Conservation (phyloP, 2,888 invertebrate genomes). For the Agrochola lota region DNA sequence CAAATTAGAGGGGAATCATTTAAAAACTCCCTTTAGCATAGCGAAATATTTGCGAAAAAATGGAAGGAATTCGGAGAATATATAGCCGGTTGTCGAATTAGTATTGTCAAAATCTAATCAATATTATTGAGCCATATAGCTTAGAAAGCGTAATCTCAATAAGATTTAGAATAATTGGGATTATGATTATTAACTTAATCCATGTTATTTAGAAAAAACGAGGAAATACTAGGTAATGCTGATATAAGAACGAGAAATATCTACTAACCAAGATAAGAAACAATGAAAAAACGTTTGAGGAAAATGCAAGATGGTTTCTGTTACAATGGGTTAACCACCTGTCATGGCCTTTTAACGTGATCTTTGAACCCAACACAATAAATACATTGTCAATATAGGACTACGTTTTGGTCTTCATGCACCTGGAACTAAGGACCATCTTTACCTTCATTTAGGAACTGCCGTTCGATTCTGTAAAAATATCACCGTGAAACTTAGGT, state of each 20-base stretch:
- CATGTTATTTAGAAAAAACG: not conserved
- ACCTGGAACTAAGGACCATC: not conserved
- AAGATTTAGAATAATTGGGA: constrained; percentile 10
- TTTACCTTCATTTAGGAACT: not conserved
- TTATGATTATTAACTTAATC: constrained; percentile 17
- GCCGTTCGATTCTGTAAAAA: no score
- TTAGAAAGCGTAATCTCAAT: constrained; percentile 24
- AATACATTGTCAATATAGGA: constrained; percentile 24
- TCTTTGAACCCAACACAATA: constrained; percentile 37
- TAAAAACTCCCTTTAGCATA: not conserved
- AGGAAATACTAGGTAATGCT: not conserved
- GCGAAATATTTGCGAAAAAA: not conserved
- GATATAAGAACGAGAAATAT: constrained; percentile 1
- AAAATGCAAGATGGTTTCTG: constrained; percentile 22
- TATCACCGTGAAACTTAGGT: no score
- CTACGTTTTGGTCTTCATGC: not conserved
- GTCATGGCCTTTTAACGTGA: constrained; percentile 10
- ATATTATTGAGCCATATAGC: constrained; percentile 4
- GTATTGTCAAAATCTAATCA: constrained; percentile 14
- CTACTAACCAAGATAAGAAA: constrained; percentile 15
- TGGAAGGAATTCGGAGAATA: not conserved
- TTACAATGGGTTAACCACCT: constrained; percentile 29
- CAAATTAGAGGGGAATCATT: not conserved
- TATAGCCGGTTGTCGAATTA: not conserved
- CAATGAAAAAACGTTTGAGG: constrained; percentile 17